These are phyloP conservation scores for Philopedon plagiatum DNA, from an alignment of 2,888 invertebrate genomes.

Conservation along the genomic window DNA sequence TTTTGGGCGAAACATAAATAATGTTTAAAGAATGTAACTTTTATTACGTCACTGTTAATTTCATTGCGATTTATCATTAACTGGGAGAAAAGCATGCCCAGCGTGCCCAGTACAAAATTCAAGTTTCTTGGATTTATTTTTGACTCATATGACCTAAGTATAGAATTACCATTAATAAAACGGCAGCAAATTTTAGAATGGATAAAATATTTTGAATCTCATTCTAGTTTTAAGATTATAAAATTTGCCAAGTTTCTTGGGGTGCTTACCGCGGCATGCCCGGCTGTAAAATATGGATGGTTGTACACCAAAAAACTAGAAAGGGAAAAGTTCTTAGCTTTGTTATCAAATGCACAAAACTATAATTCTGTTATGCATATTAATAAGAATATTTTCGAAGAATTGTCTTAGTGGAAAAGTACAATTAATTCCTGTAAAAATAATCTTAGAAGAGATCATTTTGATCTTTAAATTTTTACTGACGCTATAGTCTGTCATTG, in stretches of 20 bases:
- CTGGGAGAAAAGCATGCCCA: constrained; percentile 34
- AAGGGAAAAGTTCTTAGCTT: constrained; percentile 5
- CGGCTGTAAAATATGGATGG: too few species aligned
- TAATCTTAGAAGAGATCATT: constrained; percentile 32
- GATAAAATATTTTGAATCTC: too few species aligned
- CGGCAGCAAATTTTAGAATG: constrained; percentile 5
- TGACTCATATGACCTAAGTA: not conserved
- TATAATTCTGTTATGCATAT: constrained; percentile 33
- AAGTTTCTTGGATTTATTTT: constrained; percentile 33
- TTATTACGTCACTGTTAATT: not conserved
- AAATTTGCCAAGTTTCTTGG: constrained; percentile 49
- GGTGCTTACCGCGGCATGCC: constrained; percentile 26
- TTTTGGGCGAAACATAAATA: constrained; percentile 32
- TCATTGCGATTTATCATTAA: constrained; percentile 39
- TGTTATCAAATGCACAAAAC: not conserved
- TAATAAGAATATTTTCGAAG: constrained; percentile 14
- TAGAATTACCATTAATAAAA: too few species aligned
- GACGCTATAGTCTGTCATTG: constrained; percentile 44
- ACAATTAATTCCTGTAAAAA: constrained; percentile 31
- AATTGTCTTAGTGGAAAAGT: constrained; percentile 53
- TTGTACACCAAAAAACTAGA: too few species aligned
- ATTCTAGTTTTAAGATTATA: constrained; percentile 44
- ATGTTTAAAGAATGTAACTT: not conserved
- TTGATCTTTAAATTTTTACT: constrained; percentile 48
- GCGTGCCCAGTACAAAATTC: constrained; percentile 21